These are phyloP conservation scores for Aldabrachelys gigantea DNA, from an alignment of 2,113 vertebrate species.

Conservation along the genomic window DNA sequence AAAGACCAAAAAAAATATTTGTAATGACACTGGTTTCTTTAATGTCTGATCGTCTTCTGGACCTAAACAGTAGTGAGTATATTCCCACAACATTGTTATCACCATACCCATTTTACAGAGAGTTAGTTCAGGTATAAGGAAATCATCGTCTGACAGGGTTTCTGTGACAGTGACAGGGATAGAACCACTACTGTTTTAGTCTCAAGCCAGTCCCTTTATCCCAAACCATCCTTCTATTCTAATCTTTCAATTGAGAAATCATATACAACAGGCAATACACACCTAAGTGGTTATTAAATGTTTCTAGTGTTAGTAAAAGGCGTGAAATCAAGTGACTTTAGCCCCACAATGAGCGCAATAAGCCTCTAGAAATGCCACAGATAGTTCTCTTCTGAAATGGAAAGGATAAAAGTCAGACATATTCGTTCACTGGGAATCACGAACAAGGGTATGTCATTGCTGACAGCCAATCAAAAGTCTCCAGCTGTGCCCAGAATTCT, in stretches of 20 bases:
- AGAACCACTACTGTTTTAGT: background rate
- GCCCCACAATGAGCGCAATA: background rate
- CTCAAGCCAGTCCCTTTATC: background rate
- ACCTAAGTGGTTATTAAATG: background rate
- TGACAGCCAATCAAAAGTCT: rapidly evolving
- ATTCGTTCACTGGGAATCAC: background rate
- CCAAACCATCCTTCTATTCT: background rate
- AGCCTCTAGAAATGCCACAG: background rate
- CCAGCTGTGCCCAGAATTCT: background rate
- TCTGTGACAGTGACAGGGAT: background rate
- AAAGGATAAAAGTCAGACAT: background rate
- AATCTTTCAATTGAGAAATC: background rate
- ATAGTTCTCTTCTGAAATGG: rapidly evolving
- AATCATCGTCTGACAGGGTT: background rate
- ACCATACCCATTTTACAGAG: background rate
- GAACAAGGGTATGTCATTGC: rapidly evolving
- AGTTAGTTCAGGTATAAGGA: background rate
- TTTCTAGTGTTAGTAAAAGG: background rate
- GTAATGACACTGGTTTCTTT: background rate
- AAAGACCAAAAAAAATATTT: background rate
- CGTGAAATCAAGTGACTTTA: background rate
- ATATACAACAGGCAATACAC: background rate
- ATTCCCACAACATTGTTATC: background rate
- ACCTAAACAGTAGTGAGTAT: rapidly evolving
- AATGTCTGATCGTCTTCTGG: background rate